Evolutionary conservation across 2,888 invertebrate genomes (phyloP).

Genomic region (Itoplectis maculator): DNA sequence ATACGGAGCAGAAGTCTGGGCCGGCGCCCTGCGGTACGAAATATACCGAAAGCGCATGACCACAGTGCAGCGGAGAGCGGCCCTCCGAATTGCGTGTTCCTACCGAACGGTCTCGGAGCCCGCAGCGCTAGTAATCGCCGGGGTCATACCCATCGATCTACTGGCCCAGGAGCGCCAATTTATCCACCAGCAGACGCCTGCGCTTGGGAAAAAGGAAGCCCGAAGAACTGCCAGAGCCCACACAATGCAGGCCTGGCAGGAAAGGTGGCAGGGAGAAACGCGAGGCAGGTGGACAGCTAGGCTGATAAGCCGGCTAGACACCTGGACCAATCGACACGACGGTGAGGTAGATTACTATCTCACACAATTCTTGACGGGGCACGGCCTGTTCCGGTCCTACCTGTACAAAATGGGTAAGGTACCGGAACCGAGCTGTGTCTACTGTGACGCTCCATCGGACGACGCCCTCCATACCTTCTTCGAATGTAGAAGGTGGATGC

Average conservation of each 20-base stretch:
- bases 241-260: slow-evolving; percentile 18
- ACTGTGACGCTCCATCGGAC: neutral
- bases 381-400: slow-evolving; percentile 66
- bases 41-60: slow-evolving; percentile 65
- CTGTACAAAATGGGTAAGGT: slow-evolving; percentile 22
- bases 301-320: slow-evolving; percentile 35
- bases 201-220: slow-evolving; percentile 34
- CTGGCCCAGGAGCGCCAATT: slow-evolving; percentile 65
- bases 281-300: slow-evolving; percentile 63
- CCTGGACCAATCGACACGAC: slow-evolving; percentile 56
- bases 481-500: neutral
- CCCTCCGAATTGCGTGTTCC: slow-evolving; percentile 52
- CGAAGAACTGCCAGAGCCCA: neutral
- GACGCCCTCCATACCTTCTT: neutral
- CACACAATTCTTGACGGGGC: slow-evolving; percentile 65
- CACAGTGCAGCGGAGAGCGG: slow-evolving; percentile 63
- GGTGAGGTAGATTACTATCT: slow-evolving; percentile 67
- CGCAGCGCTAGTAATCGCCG: slow-evolving; percentile 67
- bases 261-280: slow-evolving; percentile 15
- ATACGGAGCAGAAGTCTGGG: slow-evolving; percentile 44
- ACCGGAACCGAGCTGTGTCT: neutral
- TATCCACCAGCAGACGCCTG: slow-evolving; percentile 23
- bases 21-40: too few species aligned
- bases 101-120: slow-evolving; percentile 72
- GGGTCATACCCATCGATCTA: slow-evolving; percentile 68